These are phyloP conservation scores for Drosophila nigritarsus DNA, from an alignment of 2,888 invertebrate genomes.

Conservation along the genomic window DNA sequence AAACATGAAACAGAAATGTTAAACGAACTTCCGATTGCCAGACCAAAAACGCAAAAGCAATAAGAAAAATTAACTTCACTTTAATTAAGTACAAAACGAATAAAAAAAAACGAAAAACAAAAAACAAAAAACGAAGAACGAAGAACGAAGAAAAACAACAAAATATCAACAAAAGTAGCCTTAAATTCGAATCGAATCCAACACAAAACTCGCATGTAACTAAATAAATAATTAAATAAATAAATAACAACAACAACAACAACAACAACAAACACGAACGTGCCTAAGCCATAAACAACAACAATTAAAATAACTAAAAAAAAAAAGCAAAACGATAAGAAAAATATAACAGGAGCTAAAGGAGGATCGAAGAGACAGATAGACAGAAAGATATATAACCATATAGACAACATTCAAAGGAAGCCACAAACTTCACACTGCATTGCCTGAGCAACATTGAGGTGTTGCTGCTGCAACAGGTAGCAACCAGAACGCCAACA, in stretches of 20 bases:
- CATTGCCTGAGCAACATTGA: constrained; percentile 46
- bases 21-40: constrained; percentile 25
- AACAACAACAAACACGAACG: constrained; percentile 61
- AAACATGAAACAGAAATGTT: background rate
- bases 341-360: background rate
- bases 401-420: constrained; percentile 6
- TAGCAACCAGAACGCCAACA: constrained; percentile 1
- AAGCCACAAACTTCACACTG: constrained; percentile 33
- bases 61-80: constrained; percentile 17
- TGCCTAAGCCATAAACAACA: constrained; percentile 60
- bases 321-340: constrained; percentile 1
- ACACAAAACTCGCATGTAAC: constrained; percentile 49
- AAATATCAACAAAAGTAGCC: constrained; percentile 36
- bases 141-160: background rate
- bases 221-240: background rate
- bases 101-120: background rate
- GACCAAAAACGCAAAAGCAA: constrained; percentile 37
- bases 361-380: background rate
- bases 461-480: constrained; percentile 53
- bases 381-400: background rate
- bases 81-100: constrained; percentile 2
- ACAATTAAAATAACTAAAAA: constrained; percentile 1
- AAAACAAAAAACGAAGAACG: no score
- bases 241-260: constrained; percentile 22
- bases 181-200: constrained; percentile 28